Base-by-base conservation (phyloP, 2,888 invertebrate species). In the Sminthurides aquaticus region DNA sequence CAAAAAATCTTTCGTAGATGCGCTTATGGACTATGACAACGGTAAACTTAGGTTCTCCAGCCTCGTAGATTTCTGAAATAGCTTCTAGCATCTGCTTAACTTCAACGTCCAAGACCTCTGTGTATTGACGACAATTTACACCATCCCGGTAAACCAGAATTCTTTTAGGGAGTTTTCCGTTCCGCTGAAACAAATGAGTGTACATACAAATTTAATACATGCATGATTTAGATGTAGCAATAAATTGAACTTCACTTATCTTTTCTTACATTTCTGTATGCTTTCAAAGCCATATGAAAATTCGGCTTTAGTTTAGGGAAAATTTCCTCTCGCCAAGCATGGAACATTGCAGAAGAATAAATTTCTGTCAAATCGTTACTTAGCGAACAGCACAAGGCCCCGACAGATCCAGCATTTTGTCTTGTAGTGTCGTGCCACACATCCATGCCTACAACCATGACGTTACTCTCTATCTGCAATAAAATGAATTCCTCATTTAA, bases 71-170 rank as follows among this genome's bases (percentile, higher is more conserved):
- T 15, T n/a, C 28, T 18, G 55, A 28, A 8, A 58, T 58, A 1
- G 29, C 58, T 18, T 18, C 58, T n/a, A 63, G 11, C 18, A 58
- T 57, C 27, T 48, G 34, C 1, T 18, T 11, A 15, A 62, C 27
- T 49, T 63, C 63, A 52, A 48, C n/a, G n/a, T 49, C 1, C 48
- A 58, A 20, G 11, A 48, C 24, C 22, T 57, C 48, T n/a, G 25
- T 25, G 48, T 49, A 57, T 18, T 58, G 49, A 24, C 58, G 20
- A 24, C 58, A 49, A 25, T 49, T 57, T 25, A 49, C 58, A 11
- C 63, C 63, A 58, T 63, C 63, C 3, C 63, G 63, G 27, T 58
- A 63, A 27, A 63, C 28, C 54, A 63, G 34, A n/a, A 63, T 28
- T 25, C 58, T 15, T 28, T 52, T 52, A 1, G 63, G 63, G 15